Evolutionary conservation across 1,140 invertebrate genomes (phyloP).

Genomic region (Pogonus chalceus): DNA sequence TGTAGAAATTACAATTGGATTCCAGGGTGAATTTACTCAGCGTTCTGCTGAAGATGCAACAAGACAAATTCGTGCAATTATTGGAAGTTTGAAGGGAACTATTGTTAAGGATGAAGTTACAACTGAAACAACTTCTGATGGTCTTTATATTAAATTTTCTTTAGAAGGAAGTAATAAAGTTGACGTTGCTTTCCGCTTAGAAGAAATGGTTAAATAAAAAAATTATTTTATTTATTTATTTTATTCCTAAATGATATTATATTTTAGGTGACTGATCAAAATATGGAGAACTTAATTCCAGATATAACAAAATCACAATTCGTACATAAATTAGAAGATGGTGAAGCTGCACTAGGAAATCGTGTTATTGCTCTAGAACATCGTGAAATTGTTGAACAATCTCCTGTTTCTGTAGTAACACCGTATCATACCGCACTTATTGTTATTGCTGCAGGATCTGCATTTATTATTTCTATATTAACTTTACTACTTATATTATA

Average conservation of each 20-base stretch:
- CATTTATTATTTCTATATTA: constrained; percentile 60
- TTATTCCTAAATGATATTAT: constrained; percentile 12
- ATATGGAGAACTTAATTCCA: constrained; percentile 44
- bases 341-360: constrained; percentile 30
- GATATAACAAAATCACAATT: constrained; percentile 55
- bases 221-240: constrained; percentile 7
- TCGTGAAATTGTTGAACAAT: constrained; percentile 55
- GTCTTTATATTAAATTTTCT: constrained; percentile 46
- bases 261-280: constrained; percentile 45
- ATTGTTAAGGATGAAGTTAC: constrained; percentile 42
- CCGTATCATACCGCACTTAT: constrained; percentile 61
- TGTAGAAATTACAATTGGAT: constrained; percentile 49
- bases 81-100: constrained; percentile 43
- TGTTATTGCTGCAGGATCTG: constrained; percentile 55
- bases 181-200: constrained; percentile 52
- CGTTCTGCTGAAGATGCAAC: constrained; percentile 35
- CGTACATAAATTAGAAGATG: constrained; percentile 42
- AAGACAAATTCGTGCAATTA: constrained; percentile 41
- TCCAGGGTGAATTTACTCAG: constrained; percentile 44
- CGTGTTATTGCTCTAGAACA: constrained; percentile 49
- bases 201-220: constrained; percentile 44
- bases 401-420: constrained; percentile 49
- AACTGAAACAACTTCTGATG: constrained; percentile 44
- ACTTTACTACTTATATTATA: constrained; percentile 58
- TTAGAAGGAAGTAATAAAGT: constrained; percentile 53